phyloP scores from a whole-genome alignment of 64 coral and sea anemone genomes.

The Pachyseris speciosa region DNA sequence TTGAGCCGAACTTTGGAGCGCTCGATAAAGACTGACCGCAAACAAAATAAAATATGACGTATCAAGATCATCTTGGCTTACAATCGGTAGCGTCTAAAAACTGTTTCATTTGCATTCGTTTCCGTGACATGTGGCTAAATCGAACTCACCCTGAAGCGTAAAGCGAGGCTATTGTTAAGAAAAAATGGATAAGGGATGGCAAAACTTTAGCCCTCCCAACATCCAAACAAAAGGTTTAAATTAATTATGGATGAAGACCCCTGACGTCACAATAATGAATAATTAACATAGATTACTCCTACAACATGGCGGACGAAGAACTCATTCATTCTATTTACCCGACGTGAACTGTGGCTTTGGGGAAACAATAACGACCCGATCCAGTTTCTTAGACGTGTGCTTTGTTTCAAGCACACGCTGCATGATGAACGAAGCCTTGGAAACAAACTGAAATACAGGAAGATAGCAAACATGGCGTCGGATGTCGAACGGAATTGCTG shows the following conservation, averaged over 20 bases:
- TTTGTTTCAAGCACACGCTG: not conserved
- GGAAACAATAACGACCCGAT: not conserved
- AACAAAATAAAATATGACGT: no score
- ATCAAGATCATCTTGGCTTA: no score
- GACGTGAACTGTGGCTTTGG: not conserved
- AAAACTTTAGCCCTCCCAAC: no score
- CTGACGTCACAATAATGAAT: conserved; percentile 42
- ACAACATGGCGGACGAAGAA: conserved; percentile 7
- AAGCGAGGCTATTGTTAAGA: not conserved
- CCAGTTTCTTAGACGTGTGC: conserved; percentile 9
- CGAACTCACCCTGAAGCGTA: not conserved
- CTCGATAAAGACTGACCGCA: no score
- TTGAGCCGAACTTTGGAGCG: no score
- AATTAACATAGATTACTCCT: conserved; percentile 31
- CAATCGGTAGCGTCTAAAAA: no score
- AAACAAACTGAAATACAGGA: not conserved
- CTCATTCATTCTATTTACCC: conserved; percentile 35
- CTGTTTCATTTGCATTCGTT: not conserved
- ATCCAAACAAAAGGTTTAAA: no score
- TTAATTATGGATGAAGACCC: conserved; percentile 14
- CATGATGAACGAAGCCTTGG: not conserved
- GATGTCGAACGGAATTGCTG: conserved; percentile 11
- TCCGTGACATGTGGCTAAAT: not conserved
- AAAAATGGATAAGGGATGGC: no score
- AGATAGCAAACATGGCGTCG: conserved; percentile 8